Percentiles rank a stretch among this genome's conserved stretches.
Evolutionary conservation across 1,140 invertebrate genomes (phyloP).

Genomic region (Coptotermes formosanus): DNA sequence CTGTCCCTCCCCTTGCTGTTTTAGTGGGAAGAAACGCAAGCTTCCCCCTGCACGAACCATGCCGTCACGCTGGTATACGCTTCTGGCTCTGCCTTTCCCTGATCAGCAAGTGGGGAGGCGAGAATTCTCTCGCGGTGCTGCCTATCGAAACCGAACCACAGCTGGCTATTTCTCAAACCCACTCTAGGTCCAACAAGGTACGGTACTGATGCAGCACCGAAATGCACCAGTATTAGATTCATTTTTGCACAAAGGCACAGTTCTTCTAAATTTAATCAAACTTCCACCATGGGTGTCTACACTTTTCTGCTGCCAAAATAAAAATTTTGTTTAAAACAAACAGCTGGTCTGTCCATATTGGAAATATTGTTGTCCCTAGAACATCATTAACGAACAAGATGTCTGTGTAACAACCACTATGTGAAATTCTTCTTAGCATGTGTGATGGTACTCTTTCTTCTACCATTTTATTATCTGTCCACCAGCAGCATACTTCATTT

Average conservation of each 20-base stretch:
- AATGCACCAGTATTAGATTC: background rate
- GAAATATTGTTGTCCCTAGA: background rate
- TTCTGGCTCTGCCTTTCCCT: slow-evolving; percentile 85
- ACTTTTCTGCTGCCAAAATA: too few species aligned
- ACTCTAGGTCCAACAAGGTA: slow-evolving; percentile 29
- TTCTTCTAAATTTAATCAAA: background rate
- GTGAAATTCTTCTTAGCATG: background rate
- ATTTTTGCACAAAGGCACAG: background rate
- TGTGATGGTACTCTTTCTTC: background rate
- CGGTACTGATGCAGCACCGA: slow-evolving; percentile 9
- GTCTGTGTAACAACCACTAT: background rate
- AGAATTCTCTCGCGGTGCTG: slow-evolving; percentile 73
- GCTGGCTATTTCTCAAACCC: slow-evolving; percentile 78
- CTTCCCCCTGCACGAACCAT: slow-evolving; percentile 43
- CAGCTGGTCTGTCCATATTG: background rate
- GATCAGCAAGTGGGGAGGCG: slow-evolving; percentile 84
- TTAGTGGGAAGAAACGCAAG: slow-evolving; percentile 32
- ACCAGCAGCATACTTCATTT: background rate
- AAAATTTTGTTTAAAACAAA: background rate
- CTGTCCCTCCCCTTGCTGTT: slow-evolving; percentile 25
- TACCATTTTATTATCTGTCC: background rate
- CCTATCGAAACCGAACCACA: slow-evolving; percentile 62
- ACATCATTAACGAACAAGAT: background rate
- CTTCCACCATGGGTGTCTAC: background rate
- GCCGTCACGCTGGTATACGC: slow-evolving; percentile 81